Evolutionary conservation across 2,113 vertebrate genomes (phyloP).

Genomic region (Hirundichthys speculiger): DNA sequence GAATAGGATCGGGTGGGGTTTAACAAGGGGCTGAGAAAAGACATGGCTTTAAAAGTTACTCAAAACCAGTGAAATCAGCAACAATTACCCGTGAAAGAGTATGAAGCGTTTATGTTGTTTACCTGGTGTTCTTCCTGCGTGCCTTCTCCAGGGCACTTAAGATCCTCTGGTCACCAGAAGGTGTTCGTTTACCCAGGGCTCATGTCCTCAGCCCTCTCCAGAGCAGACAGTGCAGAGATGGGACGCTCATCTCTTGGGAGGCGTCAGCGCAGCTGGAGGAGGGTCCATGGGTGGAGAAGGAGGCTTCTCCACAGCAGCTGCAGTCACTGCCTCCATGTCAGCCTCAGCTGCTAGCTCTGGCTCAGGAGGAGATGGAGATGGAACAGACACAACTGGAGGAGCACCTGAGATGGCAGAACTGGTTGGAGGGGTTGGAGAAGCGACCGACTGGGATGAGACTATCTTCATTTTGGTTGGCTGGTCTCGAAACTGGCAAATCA

Average conservation of each 20-base stretch:
- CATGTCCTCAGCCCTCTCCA: constrained; percentile 73
- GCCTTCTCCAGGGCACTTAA: constrained; percentile 75
- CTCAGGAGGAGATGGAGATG: constrained; percentile 25
- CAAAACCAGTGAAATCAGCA: too few species aligned
- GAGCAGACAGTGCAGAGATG: constrained; percentile 48
- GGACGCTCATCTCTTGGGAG: constrained; percentile 39
- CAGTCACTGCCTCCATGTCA: background rate
- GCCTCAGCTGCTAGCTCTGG: background rate
- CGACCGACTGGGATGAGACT: background rate
- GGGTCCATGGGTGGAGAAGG: background rate
- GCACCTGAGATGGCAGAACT: background rate
- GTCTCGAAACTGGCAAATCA: constrained; percentile 1
- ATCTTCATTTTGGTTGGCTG: constrained; percentile 12
- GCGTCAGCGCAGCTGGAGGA: background rate
- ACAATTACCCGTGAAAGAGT: background rate
- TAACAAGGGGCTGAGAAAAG: constrained; percentile 27
- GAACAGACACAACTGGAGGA: constrained; percentile 5
- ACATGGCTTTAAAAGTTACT: background rate
- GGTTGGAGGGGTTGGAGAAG: constrained; percentile 10
- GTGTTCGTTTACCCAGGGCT: constrained; percentile 33
- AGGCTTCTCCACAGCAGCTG: constrained; percentile 21
- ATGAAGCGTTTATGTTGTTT: background rate
- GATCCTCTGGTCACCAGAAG: constrained; percentile 65
- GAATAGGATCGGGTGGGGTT: constrained; percentile 11
- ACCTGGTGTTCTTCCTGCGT: constrained; percentile 65